Base-by-base conservation (phyloP, 2,113 vertebrate genomes). In the Centropus bengalensis region DNA sequence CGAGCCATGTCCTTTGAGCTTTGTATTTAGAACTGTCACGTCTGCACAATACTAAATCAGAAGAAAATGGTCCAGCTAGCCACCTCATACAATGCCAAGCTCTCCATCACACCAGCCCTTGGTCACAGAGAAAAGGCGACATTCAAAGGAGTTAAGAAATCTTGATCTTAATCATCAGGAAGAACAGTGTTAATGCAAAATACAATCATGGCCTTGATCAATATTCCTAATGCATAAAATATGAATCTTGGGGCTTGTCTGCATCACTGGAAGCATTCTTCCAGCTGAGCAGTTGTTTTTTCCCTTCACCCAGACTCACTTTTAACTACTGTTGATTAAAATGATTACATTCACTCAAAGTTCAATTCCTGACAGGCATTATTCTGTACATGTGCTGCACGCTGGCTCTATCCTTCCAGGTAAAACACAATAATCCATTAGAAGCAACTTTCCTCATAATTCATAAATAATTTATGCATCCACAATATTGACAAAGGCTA, bases 311-410 rank as follows among this genome's bases (percentile, higher is more conserved):
- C 47, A 45, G 86, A 33, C 58, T 92, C 68, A 75, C 52, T 88
- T 89, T 75, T 91, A 95, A 94, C 59, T 59, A 67, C 59, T 89
- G 80, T 74, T 94, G 82, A 96, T 91, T 93, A 91, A 85, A 96
- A 91, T 2, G 0, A 92, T 91, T 82, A 88, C 54, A 92, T 95
- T 81, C 64, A 81, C 70, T 93, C 90, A 91, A 79, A 91, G 92
- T 78, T 89, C 75, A 64, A 69, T 91, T 95, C 83, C 89, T 92
- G 74, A 96, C 68, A 94, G 62, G 64, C 89, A 79, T 92, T 88
- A 76, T 60, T 89, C 60, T 55, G 71, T 70, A 56, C 22, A 59
- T 36, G 49, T 40, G 28, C 68, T 81, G 66, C 85, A 78, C 52
- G 28, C 52, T 81, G 42, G 20, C 59, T 80, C 40, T 55, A 30